Percentiles rank a stretch among this genome's conserved stretches.
Conservation (phyloP, 2,113 vertebrate genomes). For the Otolemur garnettii region DNA sequence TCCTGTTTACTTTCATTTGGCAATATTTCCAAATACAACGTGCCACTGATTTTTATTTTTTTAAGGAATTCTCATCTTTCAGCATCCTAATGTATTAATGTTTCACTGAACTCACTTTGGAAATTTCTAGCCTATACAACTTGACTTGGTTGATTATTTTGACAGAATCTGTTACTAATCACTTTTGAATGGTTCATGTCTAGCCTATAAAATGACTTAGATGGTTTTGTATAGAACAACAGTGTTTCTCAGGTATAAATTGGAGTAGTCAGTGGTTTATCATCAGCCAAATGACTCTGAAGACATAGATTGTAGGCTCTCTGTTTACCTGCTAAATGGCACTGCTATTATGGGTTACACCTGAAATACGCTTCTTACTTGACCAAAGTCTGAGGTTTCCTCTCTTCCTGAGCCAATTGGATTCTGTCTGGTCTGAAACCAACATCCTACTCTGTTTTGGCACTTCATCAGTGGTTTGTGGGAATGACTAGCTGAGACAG, state of each 20-base stretch:
- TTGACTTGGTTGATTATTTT: conserved; percentile 37
- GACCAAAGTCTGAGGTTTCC: neutral
- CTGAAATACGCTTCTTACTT: neutral
- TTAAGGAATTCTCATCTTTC: conserved; percentile 7
- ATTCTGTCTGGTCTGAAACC: neutral
- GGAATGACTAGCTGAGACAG: neutral
- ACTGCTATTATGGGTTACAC: neutral
- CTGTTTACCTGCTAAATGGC: conserved; percentile 32
- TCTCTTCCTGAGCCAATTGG: neutral
- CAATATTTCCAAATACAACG: conserved; percentile 1
- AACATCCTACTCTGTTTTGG: neutral
- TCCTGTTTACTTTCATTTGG: neutral
- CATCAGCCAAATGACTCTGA: conserved; percentile 5
- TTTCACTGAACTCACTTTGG: neutral
- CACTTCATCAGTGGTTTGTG: neutral
- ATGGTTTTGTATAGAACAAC: neutral
- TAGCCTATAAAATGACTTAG: neutral
- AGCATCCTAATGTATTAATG: neutral
- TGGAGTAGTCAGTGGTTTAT: neutral
- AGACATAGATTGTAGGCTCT: neutral
- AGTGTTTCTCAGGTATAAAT: neutral
- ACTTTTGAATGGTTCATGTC: neutral
- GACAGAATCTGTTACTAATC: neutral
- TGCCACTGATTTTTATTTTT: neutral
- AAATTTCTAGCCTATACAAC: neutral